Evolutionary conservation across 2,797 vertebrate genomes (phyloP).

Genomic region (Hirundo rustica): DNA sequence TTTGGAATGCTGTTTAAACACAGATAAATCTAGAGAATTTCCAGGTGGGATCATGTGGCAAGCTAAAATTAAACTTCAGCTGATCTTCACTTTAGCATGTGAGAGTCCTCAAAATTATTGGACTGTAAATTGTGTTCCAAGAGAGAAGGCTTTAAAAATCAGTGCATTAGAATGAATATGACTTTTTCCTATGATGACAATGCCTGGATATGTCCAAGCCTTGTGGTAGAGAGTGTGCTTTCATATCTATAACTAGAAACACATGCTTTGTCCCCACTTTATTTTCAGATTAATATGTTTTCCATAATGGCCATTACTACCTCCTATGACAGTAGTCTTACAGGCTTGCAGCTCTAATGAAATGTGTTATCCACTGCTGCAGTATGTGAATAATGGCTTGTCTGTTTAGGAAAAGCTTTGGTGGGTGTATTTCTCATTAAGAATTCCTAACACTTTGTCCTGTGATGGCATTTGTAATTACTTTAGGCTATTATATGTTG

Average conservation of each 20-base stretch:
- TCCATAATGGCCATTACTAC: not conserved
- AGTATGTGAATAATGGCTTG: not conserved
- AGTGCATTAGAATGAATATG: not conserved
- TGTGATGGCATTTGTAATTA: not conserved
- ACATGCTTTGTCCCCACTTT: not conserved
- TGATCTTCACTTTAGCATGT: not conserved
- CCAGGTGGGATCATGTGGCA: not conserved
- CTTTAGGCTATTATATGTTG: not conserved
- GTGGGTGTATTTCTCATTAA: not conserved
- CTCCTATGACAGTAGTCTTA: not conserved
- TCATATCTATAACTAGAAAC: not conserved
- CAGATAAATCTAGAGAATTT: not conserved
- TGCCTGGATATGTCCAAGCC: not conserved
- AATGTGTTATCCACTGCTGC: not conserved
- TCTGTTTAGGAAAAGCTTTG: not conserved
- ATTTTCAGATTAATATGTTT: not conserved
- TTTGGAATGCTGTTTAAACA: not conserved
- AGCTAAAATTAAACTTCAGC: constrained; percentile 6
- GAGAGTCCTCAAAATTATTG: not conserved
- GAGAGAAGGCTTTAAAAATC: not conserved
- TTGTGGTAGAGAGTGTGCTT: not conserved
- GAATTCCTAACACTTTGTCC: not conserved
- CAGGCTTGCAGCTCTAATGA: not conserved
- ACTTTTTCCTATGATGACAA: not conserved
- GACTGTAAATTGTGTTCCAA: not conserved